A percentile compares a stretch with the other conserved stretches of the same genome.
Evolutionary conservation across 2,797 vertebrate genomes (phyloP).

Genomic region (Tarsius wallacei): DNA sequence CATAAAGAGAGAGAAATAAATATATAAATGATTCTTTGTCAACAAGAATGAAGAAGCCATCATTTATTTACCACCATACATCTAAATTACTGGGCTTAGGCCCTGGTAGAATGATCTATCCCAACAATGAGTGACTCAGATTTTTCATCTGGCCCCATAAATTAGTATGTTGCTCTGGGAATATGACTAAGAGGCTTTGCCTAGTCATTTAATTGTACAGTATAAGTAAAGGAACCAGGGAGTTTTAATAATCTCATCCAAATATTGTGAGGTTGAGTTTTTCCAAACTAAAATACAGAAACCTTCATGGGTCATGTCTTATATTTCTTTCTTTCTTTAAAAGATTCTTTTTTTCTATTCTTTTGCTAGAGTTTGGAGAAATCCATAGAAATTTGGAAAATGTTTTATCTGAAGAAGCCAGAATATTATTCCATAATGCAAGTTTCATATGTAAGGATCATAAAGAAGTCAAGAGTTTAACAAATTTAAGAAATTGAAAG

Average conservation of each 20-base stretch:
- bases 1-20: slow-evolving; percentile 44
- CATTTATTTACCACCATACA: slow-evolving; percentile 68
- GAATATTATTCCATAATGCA: background rate
- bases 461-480: background rate
- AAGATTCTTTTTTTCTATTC: background rate
- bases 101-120: slow-evolving; percentile 21
- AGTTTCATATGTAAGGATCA: background rate
- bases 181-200: slow-evolving; percentile 65
- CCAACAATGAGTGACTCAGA: slow-evolving; percentile 73
- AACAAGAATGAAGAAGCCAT: slow-evolving; percentile 58
- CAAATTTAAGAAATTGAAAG: background rate
- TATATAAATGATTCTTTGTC: slow-evolving; percentile 35
- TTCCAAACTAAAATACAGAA: slow-evolving; percentile 56
- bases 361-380: slow-evolving; percentile 16
- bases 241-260: slow-evolving; percentile 59
- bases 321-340: slow-evolving; percentile 50
- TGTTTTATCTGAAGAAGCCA: slow-evolving; percentile 32
- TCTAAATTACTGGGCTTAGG: slow-evolving; percentile 74
- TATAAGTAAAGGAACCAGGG: background rate
- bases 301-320: background rate
- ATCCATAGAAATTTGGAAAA: slow-evolving; percentile 55
- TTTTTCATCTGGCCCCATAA: slow-evolving; percentile 67
- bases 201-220: slow-evolving; percentile 68
- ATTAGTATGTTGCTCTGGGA: slow-evolving; percentile 62
- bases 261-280: slow-evolving; percentile 52